Percentiles rank a stretch among this genome's conserved stretches.
Conservation (phyloP, 2,797 vertebrate genomes). For the Florisuga fusca region DNA sequence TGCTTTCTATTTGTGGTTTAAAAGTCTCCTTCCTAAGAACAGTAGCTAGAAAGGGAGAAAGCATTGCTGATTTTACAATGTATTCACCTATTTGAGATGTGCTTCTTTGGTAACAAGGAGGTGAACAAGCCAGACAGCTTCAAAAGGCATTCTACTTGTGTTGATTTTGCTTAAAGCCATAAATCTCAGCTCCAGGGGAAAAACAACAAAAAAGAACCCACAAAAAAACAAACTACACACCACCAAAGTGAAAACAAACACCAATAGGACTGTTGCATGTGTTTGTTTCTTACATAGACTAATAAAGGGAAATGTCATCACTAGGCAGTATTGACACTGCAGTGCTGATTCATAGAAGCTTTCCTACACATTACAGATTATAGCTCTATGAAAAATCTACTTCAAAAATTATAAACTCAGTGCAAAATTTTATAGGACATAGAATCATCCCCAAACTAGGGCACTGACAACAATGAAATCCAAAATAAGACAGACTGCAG, state of each 20-base stretch:
- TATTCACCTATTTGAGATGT: constrained; percentile 42
- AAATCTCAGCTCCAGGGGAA: not conserved
- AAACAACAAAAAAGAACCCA: not conserved
- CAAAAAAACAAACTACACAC: no score
- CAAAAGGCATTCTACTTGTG: constrained; percentile 39
- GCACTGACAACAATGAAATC: not conserved
- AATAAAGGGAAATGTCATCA: not conserved
- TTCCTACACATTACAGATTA: not conserved
- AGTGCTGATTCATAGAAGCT: not conserved
- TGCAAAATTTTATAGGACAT: not conserved
- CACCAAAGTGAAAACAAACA: not conserved
- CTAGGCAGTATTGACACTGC: not conserved
- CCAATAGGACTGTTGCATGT: not conserved
- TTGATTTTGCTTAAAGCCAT: constrained; percentile 47
- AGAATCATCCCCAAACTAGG: not conserved
- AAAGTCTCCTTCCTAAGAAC: constrained; percentile 5
- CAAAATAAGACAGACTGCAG: not conserved
- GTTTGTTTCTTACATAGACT: not conserved
- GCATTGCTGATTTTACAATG: constrained; percentile 7
- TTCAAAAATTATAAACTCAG: not conserved
- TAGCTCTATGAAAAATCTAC: not conserved
- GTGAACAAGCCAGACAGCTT: constrained; percentile 48
- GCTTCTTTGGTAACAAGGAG: constrained; percentile 62
- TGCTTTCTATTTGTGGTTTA: constrained; percentile 41
- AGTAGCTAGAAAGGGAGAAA: not conserved